A percentile compares a stretch with the other conserved stretches of the same genome.
Conservation (phyloP, 1,140 invertebrate species). For the Ladona fulva region DNA sequence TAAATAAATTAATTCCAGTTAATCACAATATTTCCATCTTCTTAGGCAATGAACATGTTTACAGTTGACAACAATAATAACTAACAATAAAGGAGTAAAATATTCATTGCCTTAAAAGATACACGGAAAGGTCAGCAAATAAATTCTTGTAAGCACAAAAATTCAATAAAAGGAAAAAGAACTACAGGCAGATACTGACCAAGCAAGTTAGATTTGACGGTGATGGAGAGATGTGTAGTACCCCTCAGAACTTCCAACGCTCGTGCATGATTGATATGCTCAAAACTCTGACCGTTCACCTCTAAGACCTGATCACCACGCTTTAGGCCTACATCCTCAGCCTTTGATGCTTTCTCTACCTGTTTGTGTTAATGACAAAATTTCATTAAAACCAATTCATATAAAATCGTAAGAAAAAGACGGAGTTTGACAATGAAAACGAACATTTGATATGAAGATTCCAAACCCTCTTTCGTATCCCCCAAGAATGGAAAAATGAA, state of each 20-base stretch:
- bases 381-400: not conserved
- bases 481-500: conserved; percentile 90
- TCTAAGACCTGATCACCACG: conserved; percentile 95
- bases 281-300: conserved; percentile 94
- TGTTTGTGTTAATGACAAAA: conserved; percentile 18
- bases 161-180: not conserved
- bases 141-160: not conserved
- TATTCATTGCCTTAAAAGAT: no score
- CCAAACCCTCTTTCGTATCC: conserved; percentile 84
- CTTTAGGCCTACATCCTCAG: conserved; percentile 92
- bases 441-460: conserved; percentile 86
- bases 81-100: no score
- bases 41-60: no score
- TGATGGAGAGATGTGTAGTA: conserved; percentile 91
- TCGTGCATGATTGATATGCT: conserved; percentile 78
- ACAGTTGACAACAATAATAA: no score
- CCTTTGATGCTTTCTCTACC: conserved; percentile 84
- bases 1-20: no score
- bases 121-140: no score
- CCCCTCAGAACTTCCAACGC: conserved; percentile 87
- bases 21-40: no score
- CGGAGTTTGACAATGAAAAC: conserved; percentile 11
- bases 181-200: conserved; percentile 32
- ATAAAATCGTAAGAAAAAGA: not conserved
- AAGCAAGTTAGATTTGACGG: conserved; percentile 93